Evolutionary conservation across 2,888 invertebrate species (phyloP).

Genomic region (Dorcus parallelipipedus): DNA sequence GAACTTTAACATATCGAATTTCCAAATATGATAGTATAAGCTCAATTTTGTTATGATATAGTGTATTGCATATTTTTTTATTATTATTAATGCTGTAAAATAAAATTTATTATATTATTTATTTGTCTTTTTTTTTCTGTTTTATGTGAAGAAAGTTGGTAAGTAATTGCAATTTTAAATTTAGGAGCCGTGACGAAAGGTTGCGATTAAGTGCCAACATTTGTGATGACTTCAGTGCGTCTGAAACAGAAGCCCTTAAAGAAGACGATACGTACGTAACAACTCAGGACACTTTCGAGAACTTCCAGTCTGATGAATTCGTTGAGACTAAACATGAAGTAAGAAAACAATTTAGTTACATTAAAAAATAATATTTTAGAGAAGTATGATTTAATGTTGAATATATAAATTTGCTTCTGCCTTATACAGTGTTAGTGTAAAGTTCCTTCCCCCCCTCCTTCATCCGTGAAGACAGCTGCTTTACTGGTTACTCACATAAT

Average conservation of each 20-base stretch:
- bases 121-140: neutral
- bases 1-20: conserved; percentile 77
- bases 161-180: conserved; percentile 10
- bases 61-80: conserved; percentile 1
- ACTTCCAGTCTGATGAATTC: conserved; percentile 20
- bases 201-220: conserved; percentile 25
- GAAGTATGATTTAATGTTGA: too few relatives aligned
- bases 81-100: neutral
- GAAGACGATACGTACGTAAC: conserved; percentile 29
- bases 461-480: too few relatives aligned
- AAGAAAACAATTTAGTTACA: conserved; percentile 7
- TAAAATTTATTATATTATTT: neutral
- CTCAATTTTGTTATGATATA: neutral
- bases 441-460: too few relatives aligned
- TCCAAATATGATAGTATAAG: conserved; percentile 54
- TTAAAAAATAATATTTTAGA: too few relatives aligned
- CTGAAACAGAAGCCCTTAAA: conserved; percentile 34
- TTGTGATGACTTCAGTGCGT: conserved; percentile 29
- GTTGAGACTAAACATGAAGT: conserved; percentile 33
- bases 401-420: too few relatives aligned
- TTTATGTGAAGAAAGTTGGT: neutral
- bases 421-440: too few relatives aligned
- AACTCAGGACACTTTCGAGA: conserved; percentile 18
- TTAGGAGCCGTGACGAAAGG: conserved; percentile 28
- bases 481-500: too few relatives aligned